Conservation (phyloP, 2,113 vertebrate species). For the Probosciger aterrimus region DNA sequence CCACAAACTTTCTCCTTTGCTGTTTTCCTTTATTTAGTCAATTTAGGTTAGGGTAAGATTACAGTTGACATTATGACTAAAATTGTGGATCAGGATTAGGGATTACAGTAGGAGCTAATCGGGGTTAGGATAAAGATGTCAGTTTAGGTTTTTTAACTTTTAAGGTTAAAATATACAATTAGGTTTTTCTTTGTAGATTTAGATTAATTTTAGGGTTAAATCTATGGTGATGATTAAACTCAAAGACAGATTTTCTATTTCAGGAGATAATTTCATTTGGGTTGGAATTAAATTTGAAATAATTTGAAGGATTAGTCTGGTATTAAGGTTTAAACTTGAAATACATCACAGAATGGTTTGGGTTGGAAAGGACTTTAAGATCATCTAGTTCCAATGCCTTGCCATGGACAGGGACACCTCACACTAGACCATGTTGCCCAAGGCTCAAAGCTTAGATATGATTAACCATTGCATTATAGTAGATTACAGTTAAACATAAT, state of each 20-base stretch:
- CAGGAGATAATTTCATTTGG: not conserved
- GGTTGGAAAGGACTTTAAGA: not conserved
- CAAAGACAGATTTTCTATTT: not conserved
- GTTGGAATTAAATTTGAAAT: conserved; percentile 21
- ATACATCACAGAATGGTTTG: not conserved
- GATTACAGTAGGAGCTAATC: not conserved
- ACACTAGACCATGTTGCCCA: not conserved
- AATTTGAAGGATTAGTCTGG: not conserved
- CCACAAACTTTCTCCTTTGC: not conserved
- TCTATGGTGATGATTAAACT: not conserved
- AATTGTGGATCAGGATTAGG: not conserved
- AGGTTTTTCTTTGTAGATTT: not conserved
- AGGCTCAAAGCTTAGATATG: not conserved
- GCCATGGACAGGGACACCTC: not conserved
- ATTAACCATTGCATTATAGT: not conserved
- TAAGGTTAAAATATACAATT: not conserved
- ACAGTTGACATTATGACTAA: not conserved
- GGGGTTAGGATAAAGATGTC: not conserved
- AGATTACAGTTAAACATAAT: not conserved
- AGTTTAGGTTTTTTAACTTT: not conserved
- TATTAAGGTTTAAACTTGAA: not conserved
- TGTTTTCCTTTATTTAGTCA: not conserved
- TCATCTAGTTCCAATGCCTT: not conserved
- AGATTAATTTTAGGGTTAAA: not conserved
- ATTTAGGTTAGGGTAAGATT: not conserved